These are phyloP conservation scores for Parotocinclus haroldoi DNA, from an alignment of 2,797 vertebrate species.

Conservation along the genomic window DNA sequence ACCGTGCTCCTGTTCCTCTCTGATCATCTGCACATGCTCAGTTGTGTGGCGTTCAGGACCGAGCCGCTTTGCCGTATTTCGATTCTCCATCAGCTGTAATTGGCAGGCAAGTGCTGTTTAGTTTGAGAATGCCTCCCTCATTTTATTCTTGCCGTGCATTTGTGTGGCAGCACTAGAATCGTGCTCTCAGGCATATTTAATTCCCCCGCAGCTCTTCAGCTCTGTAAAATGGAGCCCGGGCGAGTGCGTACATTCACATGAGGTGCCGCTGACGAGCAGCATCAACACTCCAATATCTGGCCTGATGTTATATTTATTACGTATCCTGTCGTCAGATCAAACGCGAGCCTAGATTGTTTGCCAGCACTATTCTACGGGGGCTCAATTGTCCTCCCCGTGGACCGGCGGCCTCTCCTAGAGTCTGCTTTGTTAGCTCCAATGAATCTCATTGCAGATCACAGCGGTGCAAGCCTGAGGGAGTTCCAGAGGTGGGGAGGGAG, in stretches of 20 bases:
- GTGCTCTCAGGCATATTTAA: constrained; percentile 32
- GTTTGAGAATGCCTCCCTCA: neutral
- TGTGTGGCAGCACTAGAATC: constrained; percentile 6
- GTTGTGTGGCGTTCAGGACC: too few species aligned
- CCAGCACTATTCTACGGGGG: constrained; percentile 6
- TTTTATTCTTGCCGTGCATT: constrained; percentile 6
- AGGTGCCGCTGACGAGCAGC: constrained; percentile 37
- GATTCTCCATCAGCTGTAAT: constrained; percentile 25
- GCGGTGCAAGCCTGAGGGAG: too few species aligned
- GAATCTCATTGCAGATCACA: too few species aligned
- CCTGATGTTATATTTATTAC: constrained; percentile 46
- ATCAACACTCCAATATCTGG: constrained; percentile 43
- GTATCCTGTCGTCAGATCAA: constrained; percentile 30
- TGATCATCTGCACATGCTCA: too few species aligned
- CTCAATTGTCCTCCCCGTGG: constrained; percentile 3
- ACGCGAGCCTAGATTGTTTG: neutral
- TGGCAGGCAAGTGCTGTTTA: constrained; percentile 10
- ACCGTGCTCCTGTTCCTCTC: too few species aligned
- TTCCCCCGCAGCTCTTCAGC: constrained; percentile 28
- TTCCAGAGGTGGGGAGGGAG: too few species aligned
- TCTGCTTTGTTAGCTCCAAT: too few species aligned
- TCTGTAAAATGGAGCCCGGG: constrained; percentile 32
- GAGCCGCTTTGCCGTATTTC: too few species aligned
- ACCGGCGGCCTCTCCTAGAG: too few species aligned
- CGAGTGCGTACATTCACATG: constrained; percentile 50